Evolutionary conservation across 2,797 vertebrate species (phyloP).

Genomic region (Denticeps clupeoides): DNA sequence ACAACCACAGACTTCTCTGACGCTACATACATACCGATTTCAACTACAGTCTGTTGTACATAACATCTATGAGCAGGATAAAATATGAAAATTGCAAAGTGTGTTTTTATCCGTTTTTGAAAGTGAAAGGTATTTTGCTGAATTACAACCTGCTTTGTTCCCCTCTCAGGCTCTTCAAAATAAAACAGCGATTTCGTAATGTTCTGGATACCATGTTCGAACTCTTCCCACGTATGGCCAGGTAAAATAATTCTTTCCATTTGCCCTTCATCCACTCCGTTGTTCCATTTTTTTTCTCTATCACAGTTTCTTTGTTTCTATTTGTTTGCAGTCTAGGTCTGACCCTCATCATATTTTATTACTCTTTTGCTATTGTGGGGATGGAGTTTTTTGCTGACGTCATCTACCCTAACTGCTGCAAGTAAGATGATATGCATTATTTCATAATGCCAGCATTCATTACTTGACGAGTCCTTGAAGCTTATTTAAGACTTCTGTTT

Average conservation of each 20-base stretch:
- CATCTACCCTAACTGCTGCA: conserved; percentile 93
- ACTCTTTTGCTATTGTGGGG: conserved; percentile 94
- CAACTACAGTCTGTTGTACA: too few relatives aligned
- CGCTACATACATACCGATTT: too few relatives aligned
- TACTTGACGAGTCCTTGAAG: background rate
- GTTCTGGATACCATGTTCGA: conserved; percentile 98
- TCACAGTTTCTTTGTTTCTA: background rate
- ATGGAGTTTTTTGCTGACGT: conserved; percentile 93
- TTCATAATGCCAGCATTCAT: background rate
- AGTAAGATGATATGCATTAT: conserved; percentile 59
- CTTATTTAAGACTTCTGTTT: background rate
- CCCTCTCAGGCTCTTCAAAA: conserved; percentile 78
- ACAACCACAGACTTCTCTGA: too few relatives aligned
- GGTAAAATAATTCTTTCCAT: conserved; percentile 41
- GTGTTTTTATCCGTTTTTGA: too few relatives aligned
- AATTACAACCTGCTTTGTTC: background rate
- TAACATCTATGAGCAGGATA: too few relatives aligned
- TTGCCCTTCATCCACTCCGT: background rate
- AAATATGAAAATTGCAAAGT: too few relatives aligned
- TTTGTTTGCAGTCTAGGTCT: conserved; percentile 69
- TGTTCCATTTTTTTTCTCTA: background rate
- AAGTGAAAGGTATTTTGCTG: too few relatives aligned
- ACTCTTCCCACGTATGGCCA: conserved; percentile 92
- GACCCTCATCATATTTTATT: conserved; percentile 94
- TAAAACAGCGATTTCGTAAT: conserved; percentile 89